These are phyloP conservation scores for Amphimedon queenslandica DNA, from an alignment of 37 sponge, comb jelly and placozoan species.

Conservation along the genomic window DNA sequence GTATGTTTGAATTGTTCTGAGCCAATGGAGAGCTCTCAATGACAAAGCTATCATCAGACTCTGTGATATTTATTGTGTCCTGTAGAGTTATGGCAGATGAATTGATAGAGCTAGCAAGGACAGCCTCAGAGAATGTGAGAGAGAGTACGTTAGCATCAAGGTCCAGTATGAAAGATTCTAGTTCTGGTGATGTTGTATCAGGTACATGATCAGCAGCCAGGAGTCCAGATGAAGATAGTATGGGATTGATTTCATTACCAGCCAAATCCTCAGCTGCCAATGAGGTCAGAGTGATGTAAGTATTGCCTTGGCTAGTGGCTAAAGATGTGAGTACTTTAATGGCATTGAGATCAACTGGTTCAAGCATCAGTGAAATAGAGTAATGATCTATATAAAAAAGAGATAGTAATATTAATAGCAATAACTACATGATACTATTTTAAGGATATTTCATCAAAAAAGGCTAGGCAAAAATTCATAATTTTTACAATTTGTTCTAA, in stretches of 20 bases:
- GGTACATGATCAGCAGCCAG: conserved; percentile 36
- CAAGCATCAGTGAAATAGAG: conserved; percentile 42
- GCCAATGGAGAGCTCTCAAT: conserved; percentile 1
- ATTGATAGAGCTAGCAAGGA: conserved; percentile 37
- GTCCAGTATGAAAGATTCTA: conserved; percentile 62
- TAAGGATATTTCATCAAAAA: too few species aligned
- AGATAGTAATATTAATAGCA: too few species aligned
- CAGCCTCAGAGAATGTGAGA: conserved; percentile 76
- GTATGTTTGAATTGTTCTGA: conserved; percentile 22
- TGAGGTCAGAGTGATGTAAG: conserved; percentile 56
- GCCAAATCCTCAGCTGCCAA: conserved; percentile 47
- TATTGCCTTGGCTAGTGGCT: conserved; percentile 31
- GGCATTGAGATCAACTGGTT: conserved; percentile 51
- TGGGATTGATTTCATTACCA: conserved; percentile 19
- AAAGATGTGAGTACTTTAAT: conserved; percentile 45
- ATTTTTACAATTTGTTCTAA: too few species aligned
- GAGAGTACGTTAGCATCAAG: conserved; percentile 47
- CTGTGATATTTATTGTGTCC: conserved; percentile 15
- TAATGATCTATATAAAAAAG: conserved; percentile 23
- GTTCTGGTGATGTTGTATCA: conserved; percentile 58
- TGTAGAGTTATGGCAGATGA: conserved; percentile 59
- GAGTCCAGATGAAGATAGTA: conserved; percentile 32
- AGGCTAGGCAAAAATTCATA: too few species aligned
- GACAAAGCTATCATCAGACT: conserved; percentile 1
- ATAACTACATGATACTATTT: too few species aligned